These are phyloP conservation scores for Cygnus olor DNA, from an alignment of 2,797 vertebrate species.

Conservation along the genomic window DNA sequence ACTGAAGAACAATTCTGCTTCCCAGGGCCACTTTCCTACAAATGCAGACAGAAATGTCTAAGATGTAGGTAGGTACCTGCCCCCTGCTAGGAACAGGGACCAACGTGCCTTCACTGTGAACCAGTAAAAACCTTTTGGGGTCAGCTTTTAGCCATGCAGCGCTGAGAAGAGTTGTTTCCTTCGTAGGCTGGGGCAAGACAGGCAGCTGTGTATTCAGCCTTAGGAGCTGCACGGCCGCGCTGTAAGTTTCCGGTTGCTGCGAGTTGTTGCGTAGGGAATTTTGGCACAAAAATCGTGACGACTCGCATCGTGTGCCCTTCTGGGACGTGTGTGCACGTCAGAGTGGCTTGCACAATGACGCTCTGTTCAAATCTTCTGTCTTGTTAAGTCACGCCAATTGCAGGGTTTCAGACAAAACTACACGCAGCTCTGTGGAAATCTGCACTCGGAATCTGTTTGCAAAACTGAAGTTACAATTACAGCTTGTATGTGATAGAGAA, in stretches of 20 bases:
- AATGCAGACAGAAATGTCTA: not conserved
- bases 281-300: not conserved
- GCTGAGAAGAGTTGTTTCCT: not conserved
- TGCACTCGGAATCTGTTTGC: not conserved
- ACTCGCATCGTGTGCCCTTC: not conserved
- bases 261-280: not conserved
- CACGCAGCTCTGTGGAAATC: not conserved
- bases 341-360: fast-evolving
- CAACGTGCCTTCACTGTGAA: not conserved
- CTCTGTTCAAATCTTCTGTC: not conserved
- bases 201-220: not conserved
- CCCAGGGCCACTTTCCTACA: fast-evolving
- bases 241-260: not conserved
- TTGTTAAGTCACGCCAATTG: not conserved
- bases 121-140: not conserved
- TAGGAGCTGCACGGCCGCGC: fast-evolving
- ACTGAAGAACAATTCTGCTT: not conserved
- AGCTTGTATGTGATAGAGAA: slow-evolving; percentile 38
- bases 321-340: not conserved
- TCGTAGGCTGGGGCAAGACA: not conserved
- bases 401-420: not conserved
- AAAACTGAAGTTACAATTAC: not conserved
- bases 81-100: not conserved
- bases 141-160: not conserved
- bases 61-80: not conserved